Conservation (phyloP, 2,797 vertebrate genomes). For the Cuniculus paca region DNA sequence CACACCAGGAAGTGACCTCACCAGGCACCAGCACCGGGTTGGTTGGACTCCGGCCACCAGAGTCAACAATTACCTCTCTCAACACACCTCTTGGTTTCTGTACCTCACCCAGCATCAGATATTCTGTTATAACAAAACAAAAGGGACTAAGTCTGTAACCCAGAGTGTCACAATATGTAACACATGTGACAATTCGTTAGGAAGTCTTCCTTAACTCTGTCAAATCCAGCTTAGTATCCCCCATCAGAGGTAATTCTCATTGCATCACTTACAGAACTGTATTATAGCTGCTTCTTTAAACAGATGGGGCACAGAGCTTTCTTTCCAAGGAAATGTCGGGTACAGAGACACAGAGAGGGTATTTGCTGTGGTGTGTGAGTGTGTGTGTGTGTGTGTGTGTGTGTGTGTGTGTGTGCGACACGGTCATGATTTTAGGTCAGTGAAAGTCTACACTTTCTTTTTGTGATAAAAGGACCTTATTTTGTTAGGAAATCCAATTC, state of each 20-base stretch:
- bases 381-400: neutral
- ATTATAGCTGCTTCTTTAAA: neutral
- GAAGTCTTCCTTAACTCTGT: neutral
- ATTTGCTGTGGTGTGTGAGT: neutral
- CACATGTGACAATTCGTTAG: neutral
- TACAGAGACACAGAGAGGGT: no score
- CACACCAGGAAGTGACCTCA: neutral
- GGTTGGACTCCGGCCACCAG: neutral
- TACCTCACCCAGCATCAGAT: neutral
- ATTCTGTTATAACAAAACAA: neutral
- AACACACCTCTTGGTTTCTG: neutral
- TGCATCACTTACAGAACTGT: neutral
- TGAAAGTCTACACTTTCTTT: neutral
- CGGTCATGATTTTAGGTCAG: neutral
- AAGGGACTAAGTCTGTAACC: neutral
- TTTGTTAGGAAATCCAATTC: neutral
- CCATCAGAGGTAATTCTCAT: neutral
- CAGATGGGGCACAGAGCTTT: neutral
- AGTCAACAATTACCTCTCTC: neutral
- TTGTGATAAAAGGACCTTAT: neutral
- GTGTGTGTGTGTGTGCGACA: rapidly evolving
- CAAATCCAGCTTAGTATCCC: neutral
- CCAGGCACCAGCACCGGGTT: no score
- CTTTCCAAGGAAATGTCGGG: neutral
- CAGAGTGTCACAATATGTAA: neutral